Evolutionary conservation across 1,140 invertebrate genomes (phyloP).

Genomic region (Drosophila ficusphila): DNA sequence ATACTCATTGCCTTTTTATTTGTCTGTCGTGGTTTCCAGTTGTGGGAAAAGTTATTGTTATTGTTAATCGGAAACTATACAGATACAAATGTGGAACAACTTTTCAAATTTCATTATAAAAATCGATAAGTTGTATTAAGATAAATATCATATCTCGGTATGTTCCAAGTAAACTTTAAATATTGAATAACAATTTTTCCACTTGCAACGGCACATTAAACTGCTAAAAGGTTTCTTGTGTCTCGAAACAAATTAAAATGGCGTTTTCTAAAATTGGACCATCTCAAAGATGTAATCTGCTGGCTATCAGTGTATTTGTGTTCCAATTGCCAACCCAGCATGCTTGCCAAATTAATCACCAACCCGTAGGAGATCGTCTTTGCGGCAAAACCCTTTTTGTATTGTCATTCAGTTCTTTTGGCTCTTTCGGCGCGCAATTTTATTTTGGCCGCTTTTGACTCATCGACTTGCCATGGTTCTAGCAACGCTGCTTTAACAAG

Average conservation of each 20-base stretch:
- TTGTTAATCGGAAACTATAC: neutral
- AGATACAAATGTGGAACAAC: neutral
- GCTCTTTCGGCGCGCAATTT: slow-evolving; percentile 72
- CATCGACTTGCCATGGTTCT: slow-evolving; percentile 34
- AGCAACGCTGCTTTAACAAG: slow-evolving; percentile 19
- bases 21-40: neutral
- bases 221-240: too few species aligned
- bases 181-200: too few species aligned
- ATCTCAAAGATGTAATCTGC: neutral
- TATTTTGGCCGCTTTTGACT: slow-evolving; percentile 62
- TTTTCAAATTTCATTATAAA: neutral
- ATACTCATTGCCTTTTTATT: too few species aligned
- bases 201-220: too few species aligned
- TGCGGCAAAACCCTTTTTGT: slow-evolving; percentile 40
- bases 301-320: neutral
- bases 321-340: neutral
- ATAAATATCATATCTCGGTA: too few species aligned
- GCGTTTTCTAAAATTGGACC: neutral
- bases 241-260: neutral
- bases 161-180: too few species aligned
- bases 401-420: slow-evolving; percentile 26
- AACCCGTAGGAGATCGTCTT: slow-evolving; percentile 1
- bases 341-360: slow-evolving; percentile 25
- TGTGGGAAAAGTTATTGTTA: neutral
- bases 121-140: neutral